Percentiles rank a stretch among this genome's conserved stretches.
Evolutionary conservation across 2,797 vertebrate species (phyloP).

Genomic region (Heliangelus exortis): DNA sequence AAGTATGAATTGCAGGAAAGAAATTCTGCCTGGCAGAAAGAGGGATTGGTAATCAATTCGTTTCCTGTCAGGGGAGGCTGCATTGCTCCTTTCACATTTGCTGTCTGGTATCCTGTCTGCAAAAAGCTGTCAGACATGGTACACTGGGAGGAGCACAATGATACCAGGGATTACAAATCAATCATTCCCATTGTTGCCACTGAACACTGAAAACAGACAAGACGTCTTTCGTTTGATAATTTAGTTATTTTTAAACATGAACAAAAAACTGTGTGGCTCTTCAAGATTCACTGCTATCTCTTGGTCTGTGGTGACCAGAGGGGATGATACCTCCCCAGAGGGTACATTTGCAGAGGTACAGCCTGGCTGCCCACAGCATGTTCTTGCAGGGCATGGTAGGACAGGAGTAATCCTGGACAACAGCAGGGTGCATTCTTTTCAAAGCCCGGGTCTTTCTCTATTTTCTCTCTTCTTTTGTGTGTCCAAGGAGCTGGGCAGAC

Average conservation of each 20-base stretch:
- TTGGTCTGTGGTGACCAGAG: background rate
- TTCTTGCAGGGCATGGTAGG: rapidly evolving
- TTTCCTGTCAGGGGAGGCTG: conserved; percentile 49
- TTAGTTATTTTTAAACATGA: conserved; percentile 8
- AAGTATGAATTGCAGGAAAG: conserved; percentile 42
- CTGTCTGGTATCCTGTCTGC: conserved; percentile 28
- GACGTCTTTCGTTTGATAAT: background rate
- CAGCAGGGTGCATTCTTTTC: background rate
- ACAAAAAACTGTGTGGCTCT: background rate
- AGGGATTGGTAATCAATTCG: conserved; percentile 64
- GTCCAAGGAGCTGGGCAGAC: background rate
- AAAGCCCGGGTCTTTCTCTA: background rate
- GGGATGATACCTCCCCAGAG: background rate
- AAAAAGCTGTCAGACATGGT: background rate
- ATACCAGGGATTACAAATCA: conserved; percentile 56
- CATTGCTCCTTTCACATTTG: conserved; percentile 4
- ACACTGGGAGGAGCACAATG: conserved; percentile 3
- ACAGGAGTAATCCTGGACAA: rapidly evolving
- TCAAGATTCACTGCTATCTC: background rate
- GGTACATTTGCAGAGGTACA: background rate
- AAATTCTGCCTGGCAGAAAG: conserved; percentile 31
- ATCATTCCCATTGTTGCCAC: conserved; percentile 34
- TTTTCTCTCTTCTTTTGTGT: background rate
- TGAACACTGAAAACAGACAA: background rate
- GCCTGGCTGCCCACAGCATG: rapidly evolving